A percentile compares a stretch with the other conserved stretches of the same genome.
Conservation (phyloP, 37 sponge, comb jelly and placozoan species). For the Halisarca cf. caerulea region DNA sequence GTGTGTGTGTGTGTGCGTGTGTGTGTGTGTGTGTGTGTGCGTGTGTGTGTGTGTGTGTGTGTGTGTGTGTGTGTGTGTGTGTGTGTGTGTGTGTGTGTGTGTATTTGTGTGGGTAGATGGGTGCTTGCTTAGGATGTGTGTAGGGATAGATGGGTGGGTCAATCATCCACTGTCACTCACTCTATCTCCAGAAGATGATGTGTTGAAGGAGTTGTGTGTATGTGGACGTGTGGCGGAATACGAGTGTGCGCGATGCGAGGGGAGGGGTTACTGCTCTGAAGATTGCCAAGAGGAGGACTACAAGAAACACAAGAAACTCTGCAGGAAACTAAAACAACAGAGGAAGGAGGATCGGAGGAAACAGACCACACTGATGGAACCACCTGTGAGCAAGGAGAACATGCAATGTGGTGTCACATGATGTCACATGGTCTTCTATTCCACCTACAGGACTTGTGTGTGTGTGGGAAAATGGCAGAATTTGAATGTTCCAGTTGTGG, state of each 20-base stretch:
- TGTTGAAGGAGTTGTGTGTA: constrained; percentile 62
- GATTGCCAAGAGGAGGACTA: constrained; percentile 75
- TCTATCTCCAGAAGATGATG: neutral
- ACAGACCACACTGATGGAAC: neutral
- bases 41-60: neutral
- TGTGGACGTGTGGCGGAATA: constrained; percentile 78
- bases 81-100: neutral
- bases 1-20: neutral
- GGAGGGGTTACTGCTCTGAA: constrained; percentile 69
- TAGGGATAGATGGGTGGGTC: neutral
- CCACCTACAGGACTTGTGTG: constrained; percentile 52
- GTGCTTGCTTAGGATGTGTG: neutral
- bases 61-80: neutral
- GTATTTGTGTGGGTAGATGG: neutral
- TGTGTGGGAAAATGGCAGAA: constrained; percentile 73
- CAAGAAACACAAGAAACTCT: constrained; percentile 32
- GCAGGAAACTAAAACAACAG: constrained; percentile 17
- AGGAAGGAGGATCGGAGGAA: constrained; percentile 14
- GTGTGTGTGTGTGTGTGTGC: neutral
- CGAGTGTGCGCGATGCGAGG: constrained; percentile 66
- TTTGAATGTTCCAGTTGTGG: constrained; percentile 81
- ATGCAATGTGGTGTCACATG: neutral
- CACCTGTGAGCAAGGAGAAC: neutral
- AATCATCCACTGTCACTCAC: neutral
- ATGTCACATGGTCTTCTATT: neutral